Evolutionary conservation across 2,113 vertebrate species (phyloP).

Genomic region (Muntiacus reevesi): DNA sequence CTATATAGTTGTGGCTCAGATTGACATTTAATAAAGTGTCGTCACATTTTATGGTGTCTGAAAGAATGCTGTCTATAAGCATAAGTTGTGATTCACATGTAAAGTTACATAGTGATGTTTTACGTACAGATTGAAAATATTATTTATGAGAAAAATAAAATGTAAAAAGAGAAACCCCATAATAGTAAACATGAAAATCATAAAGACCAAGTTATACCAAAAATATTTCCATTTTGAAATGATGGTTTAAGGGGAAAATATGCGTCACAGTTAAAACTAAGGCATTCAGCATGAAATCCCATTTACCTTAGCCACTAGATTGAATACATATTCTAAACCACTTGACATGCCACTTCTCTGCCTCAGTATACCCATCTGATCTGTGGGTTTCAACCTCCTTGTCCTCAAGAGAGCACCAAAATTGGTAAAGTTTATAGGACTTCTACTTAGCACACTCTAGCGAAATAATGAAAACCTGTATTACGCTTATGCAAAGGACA

Average conservation of each 20-base stretch:
- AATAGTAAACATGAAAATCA: not conserved
- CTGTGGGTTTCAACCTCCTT: not conserved
- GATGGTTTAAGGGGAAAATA: not conserved
- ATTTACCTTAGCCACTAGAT: not conserved
- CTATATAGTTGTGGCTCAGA: not conserved
- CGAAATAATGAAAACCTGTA: not conserved
- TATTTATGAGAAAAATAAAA: slow-evolving; percentile 5
- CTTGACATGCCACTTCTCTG: not conserved
- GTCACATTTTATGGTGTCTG: not conserved
- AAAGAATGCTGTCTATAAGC: not conserved
- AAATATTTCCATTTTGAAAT: not conserved
- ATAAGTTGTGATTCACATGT: not conserved
- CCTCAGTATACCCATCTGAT: not conserved
- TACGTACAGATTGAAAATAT: not conserved
- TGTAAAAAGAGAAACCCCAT: not conserved
- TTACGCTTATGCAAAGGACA: not conserved
- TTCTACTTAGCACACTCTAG: not conserved
- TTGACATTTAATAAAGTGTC: not conserved
- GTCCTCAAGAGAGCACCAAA: not conserved
- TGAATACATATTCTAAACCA: not conserved
- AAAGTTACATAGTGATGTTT: not conserved
- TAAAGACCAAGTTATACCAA: not conserved
- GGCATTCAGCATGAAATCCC: not conserved
- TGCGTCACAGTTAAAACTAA: not conserved
- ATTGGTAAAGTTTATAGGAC: not conserved